Conservation (phyloP, 1,140 invertebrate species). For the Pomacea maculata region DNA sequence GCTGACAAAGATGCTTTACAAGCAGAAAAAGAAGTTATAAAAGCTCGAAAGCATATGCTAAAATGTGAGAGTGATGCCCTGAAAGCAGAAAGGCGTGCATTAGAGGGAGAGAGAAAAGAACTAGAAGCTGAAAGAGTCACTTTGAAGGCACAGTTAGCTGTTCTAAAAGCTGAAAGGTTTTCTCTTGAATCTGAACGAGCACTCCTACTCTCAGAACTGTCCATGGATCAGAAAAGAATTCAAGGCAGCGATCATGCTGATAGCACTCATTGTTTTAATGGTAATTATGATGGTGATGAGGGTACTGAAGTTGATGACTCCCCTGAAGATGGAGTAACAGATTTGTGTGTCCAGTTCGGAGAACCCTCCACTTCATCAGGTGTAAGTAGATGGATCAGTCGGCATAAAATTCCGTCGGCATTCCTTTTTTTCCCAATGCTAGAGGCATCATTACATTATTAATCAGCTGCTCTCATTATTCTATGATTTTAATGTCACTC, state of each 20-base stretch:
- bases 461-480: too few relatives aligned
- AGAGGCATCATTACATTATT: too few relatives aligned
- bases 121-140: background rate
- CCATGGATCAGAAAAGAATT: constrained; percentile 1
- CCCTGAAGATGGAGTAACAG: background rate
- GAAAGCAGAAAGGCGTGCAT: background rate
- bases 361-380: background rate
- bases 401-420: too few relatives aligned
- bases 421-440: too few relatives aligned
- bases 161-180: background rate
- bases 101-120: background rate
- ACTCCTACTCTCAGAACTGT: too few relatives aligned
- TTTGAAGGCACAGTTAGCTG: background rate
- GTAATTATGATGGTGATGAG: background rate
- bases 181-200: background rate
- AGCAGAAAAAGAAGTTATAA: background rate
- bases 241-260: background rate
- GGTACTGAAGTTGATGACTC: background rate
- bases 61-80: constrained; percentile 1
- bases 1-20: background rate
- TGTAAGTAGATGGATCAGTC: background rate
- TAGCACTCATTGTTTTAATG: background rate
- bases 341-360: constrained; percentile 4
- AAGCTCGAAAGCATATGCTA: background rate
- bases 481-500: too few relatives aligned